Conservation (phyloP, 2,797 vertebrate species). For the Saxicola maurus region DNA sequence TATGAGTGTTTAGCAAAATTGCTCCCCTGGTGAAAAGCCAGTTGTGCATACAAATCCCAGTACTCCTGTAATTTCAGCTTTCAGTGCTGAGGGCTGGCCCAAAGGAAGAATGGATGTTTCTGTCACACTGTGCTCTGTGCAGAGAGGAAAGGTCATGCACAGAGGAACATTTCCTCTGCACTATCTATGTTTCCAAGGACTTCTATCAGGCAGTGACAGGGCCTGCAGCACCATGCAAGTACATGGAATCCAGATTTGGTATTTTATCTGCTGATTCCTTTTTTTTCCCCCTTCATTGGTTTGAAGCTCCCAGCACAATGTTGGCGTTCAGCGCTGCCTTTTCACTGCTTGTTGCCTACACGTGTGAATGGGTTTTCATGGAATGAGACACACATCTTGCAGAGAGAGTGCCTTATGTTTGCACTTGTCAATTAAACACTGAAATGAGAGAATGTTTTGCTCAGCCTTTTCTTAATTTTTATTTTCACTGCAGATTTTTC, state of each 20-base stretch:
- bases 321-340: conserved; percentile 4
- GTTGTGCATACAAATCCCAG: neutral
- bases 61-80: neutral
- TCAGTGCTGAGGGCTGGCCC: neutral
- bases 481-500: neutral
- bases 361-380: conserved; percentile 13
- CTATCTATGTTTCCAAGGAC: neutral
- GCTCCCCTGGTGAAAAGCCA: neutral
- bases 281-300: neutral
- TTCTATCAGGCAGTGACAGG: neutral
- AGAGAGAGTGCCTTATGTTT: conserved; percentile 45
- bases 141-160: neutral
- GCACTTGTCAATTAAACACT: conserved; percentile 47
- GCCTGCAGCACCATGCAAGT: neutral
- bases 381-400: conserved; percentile 11
- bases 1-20: neutral
- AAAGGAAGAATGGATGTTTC: neutral
- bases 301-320: neutral
- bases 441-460: conserved; percentile 14
- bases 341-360: conserved; percentile 44
- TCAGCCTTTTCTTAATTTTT: neutral
- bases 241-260: neutral
- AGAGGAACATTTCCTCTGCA: neutral
- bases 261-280: neutral
- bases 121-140: neutral